phyloP scores from a whole-genome alignment of 2,113 vertebrate species.

The Tachycineta bicolor region DNA sequence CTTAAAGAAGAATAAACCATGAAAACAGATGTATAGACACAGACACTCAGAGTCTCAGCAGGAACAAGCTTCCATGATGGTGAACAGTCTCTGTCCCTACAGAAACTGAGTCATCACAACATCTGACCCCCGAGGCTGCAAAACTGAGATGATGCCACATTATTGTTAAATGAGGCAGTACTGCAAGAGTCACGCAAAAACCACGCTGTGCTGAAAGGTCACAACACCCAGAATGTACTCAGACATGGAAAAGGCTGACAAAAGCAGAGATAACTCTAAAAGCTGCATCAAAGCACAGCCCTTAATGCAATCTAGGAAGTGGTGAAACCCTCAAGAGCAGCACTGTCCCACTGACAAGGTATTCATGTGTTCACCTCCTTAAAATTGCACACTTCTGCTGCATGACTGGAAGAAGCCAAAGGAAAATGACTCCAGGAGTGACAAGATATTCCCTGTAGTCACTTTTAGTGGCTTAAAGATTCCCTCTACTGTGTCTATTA shows the following conservation, averaged over 20 bases:
- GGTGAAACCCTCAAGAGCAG: not conserved
- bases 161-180: not conserved
- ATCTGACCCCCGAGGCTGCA: not conserved
- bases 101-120: not conserved
- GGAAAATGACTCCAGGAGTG: not conserved
- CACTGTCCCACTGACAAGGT: not conserved
- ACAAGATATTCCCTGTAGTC: not conserved
- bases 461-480: not conserved
- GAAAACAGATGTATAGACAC: not conserved
- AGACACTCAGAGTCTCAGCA: not conserved
- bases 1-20: not conserved
- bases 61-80: not conserved
- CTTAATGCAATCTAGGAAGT: not conserved
- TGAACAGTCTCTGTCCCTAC: not conserved
- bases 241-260: not conserved
- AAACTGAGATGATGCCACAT: not conserved
- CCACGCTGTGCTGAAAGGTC: fast-evolving
- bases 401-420: not conserved
- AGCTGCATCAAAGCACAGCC: not conserved
- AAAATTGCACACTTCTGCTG: not conserved
- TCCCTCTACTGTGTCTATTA: not conserved
- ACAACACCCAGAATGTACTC: not conserved
- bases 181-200: not conserved
- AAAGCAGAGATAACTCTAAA: not conserved
- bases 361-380: not conserved